Evolutionary conservation across 2,113 vertebrate genomes (phyloP), one percentile per base, ranked within the genome.

Genomic region (Clarias magur): DNA sequence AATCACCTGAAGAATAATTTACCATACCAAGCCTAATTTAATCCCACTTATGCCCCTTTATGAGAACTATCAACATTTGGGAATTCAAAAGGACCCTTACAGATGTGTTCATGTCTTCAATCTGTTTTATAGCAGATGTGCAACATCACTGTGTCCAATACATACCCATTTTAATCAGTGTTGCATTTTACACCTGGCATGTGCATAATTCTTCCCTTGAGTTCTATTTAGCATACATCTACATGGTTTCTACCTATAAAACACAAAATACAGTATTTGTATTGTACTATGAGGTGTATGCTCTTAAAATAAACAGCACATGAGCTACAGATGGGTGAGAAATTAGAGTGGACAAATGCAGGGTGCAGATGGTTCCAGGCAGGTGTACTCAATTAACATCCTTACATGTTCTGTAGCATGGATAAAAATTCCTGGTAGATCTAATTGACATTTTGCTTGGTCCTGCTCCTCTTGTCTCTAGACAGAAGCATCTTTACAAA

Each of bases 171-270:
- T 42, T 67, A 82, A 82, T 67, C 62, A 82, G 81, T 53, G 25
- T 82, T 82, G 60, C 42, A 53, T 82, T 82, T 82, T 82, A 67
- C 42, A 48, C 23, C 38, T 16, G 7, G 15, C 59, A n/a, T 65
- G 78, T 59, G 38, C 34, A 67, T 11, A 82, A 82, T 67, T 27
- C 25, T 19, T 67, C 23, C 60, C 81, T 54, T 67, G 23, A 54
- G 38, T 12, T 67, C 25, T 67, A 27, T 67, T 67, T 27, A 2
- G 12, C 42, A 67, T 27, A 27, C 62, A 82, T 82, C 13, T 15
- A 48, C 80, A 82, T 17, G 25, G 27, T 82, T 82, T 53, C 16
- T 17, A 53, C 38, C 25, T 67, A 82, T 82, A n/a, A 82, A 82
- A 54, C 81, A 67, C 38, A 63, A 63, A 82, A 25, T 42, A 65